Evolutionary conservation across 2,888 invertebrate species (phyloP), one percentile per base, ranked within the genome.

Genomic region (Eristalis intricaria): DNA sequence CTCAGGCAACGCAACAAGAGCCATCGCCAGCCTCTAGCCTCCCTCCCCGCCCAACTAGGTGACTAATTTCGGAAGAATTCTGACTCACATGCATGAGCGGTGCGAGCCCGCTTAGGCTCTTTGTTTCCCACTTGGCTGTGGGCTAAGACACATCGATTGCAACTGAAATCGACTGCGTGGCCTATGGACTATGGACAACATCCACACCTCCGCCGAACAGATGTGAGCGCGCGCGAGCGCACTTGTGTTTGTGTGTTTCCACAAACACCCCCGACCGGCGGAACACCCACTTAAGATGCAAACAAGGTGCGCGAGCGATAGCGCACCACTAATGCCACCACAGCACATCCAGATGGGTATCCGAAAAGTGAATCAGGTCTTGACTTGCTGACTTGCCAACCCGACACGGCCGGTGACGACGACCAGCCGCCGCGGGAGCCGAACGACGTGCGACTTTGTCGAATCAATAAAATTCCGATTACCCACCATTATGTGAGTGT

Each of bases 271-370:
- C 81, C 85, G 38, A 13, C 23, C 69, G 69, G 32, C 23, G 23
- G 19, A 43, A 80, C 84, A 63, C 84, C 87, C 87, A 87, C 87
- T 87, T 87, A 84, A 87, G 84, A 87, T 87, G 76, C 84, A 84
- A 87, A 87, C 86, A 84, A 84, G 84, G 87, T 84, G 84, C 80
- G 79, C 80, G 79, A 87, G 29, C 79, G 87, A 87, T 87, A 87
- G 78, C 78, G 78, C 78, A 79, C 74, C 75, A 70, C 71, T 82
- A 73, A 76, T 61, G 73, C 76, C 71, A 40, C 71, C 68, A 58
- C 70, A 38, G 32, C 40, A 38, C 66, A 77, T 75, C 79, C 63
- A 66, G 76, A 76, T 84, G 66, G 79, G 63, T 84, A 50, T 84
- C 64, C 73, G 63, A 87, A 76, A 84, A 83, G 61, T 86, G 83